These are phyloP conservation scores for Neoarius graeffei DNA, from an alignment of 2,113 vertebrate species.

Conservation along the genomic window DNA sequence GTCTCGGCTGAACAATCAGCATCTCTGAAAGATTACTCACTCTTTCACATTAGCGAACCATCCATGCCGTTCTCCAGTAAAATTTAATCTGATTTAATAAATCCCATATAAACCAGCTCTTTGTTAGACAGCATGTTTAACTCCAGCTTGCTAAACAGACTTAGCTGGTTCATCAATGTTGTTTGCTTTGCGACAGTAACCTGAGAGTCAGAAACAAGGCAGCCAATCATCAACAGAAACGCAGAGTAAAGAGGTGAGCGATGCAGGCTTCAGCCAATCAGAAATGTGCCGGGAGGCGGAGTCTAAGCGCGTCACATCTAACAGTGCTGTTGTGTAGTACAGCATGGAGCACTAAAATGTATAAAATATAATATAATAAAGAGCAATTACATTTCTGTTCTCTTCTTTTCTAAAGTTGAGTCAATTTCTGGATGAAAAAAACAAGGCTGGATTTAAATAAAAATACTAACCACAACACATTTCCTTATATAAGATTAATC, in stretches of 20 bases:
- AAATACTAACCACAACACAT: too few relatives aligned
- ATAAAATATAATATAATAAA: neutral
- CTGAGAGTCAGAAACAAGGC: constrained; percentile 30
- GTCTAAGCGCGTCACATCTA: too few relatives aligned
- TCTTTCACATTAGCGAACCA: neutral
- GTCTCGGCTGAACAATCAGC: neutral
- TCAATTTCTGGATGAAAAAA: neutral
- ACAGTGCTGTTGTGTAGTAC: too few relatives aligned
- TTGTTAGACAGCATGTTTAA: neutral
- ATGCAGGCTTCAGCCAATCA: constrained; percentile 26
- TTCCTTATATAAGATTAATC: neutral
- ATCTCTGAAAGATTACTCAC: neutral
- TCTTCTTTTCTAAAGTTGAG: neutral
- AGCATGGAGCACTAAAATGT: neutral
- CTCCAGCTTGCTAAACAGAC: neutral
- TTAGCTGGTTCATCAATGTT: neutral
- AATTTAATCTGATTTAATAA: neutral
- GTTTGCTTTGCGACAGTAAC: constrained; percentile 36
- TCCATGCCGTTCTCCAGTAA: neutral
- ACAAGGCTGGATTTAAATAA: neutral
- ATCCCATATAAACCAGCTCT: neutral
- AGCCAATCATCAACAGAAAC: constrained; percentile 38
- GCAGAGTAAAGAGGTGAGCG: neutral
- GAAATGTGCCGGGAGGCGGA: neutral
- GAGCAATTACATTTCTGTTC: neutral